Evolutionary conservation across 2,113 vertebrate species (phyloP).

Genomic region (Cavia aperea): DNA sequence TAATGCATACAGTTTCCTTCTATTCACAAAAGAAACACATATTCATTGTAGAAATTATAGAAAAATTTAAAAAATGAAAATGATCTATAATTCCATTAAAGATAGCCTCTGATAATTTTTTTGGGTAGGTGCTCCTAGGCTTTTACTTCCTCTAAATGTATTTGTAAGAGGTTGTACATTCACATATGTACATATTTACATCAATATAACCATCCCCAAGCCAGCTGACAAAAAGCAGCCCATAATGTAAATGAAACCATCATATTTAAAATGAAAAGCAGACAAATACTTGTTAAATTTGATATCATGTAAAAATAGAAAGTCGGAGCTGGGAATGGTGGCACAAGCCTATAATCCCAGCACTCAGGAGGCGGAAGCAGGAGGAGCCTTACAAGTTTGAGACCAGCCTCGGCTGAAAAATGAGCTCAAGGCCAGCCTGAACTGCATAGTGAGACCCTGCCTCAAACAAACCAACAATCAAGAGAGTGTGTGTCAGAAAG

Average conservation of each 20-base stretch:
- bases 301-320: background rate
- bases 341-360: no score
- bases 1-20: background rate
- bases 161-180: background rate
- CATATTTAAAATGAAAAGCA: background rate
- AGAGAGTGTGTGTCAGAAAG: background rate
- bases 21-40: background rate
- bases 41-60: background rate
- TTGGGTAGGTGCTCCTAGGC: background rate
- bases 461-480: no score
- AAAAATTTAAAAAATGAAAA: constrained; percentile 25
- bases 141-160: background rate
- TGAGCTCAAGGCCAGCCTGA: no score
- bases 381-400: no score
- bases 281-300: constrained; percentile 1
- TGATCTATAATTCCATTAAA: background rate
- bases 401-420: no score
- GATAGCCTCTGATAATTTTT: background rate
- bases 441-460: no score
- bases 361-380: no score
- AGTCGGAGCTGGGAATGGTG: background rate
- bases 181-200: background rate
- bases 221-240: constrained; percentile 2
- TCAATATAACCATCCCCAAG: background rate
- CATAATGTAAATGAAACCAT: background rate